Base-by-base conservation (phyloP, 1,140 invertebrate genomes). In the Drosophila mauritiana region DNA sequence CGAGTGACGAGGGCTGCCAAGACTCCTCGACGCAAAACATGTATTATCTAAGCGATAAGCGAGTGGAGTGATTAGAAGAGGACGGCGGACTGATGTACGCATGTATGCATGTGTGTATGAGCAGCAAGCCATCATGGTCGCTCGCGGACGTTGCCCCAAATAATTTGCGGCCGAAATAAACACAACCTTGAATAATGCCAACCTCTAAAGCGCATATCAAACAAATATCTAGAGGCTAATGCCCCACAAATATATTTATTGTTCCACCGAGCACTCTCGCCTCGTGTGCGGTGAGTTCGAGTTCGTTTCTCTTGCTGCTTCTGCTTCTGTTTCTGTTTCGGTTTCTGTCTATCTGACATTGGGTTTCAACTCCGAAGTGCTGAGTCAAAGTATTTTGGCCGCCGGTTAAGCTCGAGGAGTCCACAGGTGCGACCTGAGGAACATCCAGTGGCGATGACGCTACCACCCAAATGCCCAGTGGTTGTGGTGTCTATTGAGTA, bases 361-460 rank as follows among this genome's bases (percentile, higher is more conserved):
- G 81, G 73, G 37, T 64, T 78, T 84, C 59, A 31, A 31, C 31
- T 31, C 31, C 7, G 2, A 82, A 82, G 67, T 73, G 69, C 62
- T 86, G 78, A 85, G 78, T 86, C 73, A 85, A 85, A 80, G 58
- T 73, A 51, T 75, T 67, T 86, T 85, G 82, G 39, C 34, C 51
- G 25, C 17, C 65, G 82, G 82, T 80, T 79, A 77, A 73, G 80
- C 62, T 61, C 62, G 31, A 39, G 34, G 15, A 39, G 51, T 56
- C 49, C 59, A 59, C 59, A 63, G 59, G 54, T 63, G 59, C 59
- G 17, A 42, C 22, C 31, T 31, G 13, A 17, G 45, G 31, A 31
- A 31, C 15, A 37, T 25, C 57, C 46, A 12, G 25, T 15, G 27
- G 13, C 20, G 49, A 56, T 62, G 58, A 56, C 25, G 51, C 58